Base-by-base conservation (phyloP, 2,888 invertebrate genomes). In the Syritta pipiens region DNA sequence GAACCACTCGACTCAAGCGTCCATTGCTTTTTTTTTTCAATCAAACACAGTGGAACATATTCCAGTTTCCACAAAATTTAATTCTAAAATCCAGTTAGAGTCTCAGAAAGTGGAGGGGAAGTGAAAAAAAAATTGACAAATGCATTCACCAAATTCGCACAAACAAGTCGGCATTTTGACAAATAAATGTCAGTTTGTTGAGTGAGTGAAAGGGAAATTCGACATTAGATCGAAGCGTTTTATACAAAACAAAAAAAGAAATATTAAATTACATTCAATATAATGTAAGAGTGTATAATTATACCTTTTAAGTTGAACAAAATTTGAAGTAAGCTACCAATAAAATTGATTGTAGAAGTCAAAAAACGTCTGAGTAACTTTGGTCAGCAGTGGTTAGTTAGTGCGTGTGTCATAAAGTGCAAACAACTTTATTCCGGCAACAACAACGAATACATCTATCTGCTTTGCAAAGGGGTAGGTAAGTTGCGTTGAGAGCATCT, bases 91-190 rank as follows among this genome's bases (percentile, higher is more conserved):
- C 46, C 28, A 10, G 20, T 42, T 55, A 24, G 32, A 59, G 24
- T 3, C 22, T 59, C n/a, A n/a, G 59, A 24, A 46, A 17, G n/a
- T 42, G 49, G 40, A 28, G 1, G 22, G n/a, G 28, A 2, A 17
- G 26, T 28, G 28, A 14, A 55, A n/a, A 5, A 55, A n/a, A 10
- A 26, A 55, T 28, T 40, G 10, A 26, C n/a, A n/a, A n/a, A n/a
- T n/a, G n/a, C n/a, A n/a, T n/a, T n/a, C n/a, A n/a, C n/a, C n/a
- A n/a, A n/a, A 53, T 55, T 26, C 12, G 4, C 9, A 22, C 19
- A 44, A 30, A 42, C 4, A 28, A n/a, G 55, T 55, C 67, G 65
- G 72, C 49, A 30, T 65, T 63, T 72, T 72, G 72, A 72, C 72
- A 72, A 57, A 22, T 42, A n/a, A 24, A 10, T 55, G 65, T 62